Conservation (phyloP, 2,888 invertebrate genomes). For the Pantelozetes paolii region DNA sequence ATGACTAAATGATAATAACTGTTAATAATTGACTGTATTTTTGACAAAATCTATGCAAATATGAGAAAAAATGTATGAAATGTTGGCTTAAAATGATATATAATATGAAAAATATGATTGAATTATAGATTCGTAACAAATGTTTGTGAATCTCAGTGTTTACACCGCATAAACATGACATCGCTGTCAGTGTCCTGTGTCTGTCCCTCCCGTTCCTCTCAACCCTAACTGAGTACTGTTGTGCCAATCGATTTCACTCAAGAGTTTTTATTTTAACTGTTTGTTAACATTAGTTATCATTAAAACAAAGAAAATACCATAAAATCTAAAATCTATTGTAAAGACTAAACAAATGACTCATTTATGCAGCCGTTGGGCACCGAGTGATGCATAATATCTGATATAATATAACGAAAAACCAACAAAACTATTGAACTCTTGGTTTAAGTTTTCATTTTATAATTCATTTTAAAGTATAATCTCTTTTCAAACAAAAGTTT, state of each 20-base stretch:
- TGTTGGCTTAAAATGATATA: neutral
- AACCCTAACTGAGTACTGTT: constrained; percentile 15
- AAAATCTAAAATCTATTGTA: no score
- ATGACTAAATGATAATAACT: neutral
- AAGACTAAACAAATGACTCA: neutral
- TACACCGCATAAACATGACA: constrained; percentile 2
- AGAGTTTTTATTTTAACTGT: constrained; percentile 20
- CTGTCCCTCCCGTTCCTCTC: constrained; percentile 6
- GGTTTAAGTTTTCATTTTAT: neutral
- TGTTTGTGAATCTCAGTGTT: constrained; percentile 26
- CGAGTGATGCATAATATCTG: constrained; percentile 13
- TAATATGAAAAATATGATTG: neutral
- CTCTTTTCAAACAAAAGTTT: no score
- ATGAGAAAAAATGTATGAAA: neutral
- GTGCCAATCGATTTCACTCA: constrained; percentile 28
- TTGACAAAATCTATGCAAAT: constrained; percentile 23
- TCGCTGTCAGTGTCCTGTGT: neutral
- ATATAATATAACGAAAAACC: no score
- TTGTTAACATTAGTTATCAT: neutral
- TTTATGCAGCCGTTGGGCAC: constrained; percentile 18
- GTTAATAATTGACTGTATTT: neutral
- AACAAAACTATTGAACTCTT: neutral
- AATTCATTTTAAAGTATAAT: no score
- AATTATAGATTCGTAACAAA: constrained; percentile 5
- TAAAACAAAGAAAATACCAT: neutral